These are phyloP conservation scores for Globodera rostochiensis DNA, from an alignment of 1,140 invertebrate species.

Conservation along the genomic window DNA sequence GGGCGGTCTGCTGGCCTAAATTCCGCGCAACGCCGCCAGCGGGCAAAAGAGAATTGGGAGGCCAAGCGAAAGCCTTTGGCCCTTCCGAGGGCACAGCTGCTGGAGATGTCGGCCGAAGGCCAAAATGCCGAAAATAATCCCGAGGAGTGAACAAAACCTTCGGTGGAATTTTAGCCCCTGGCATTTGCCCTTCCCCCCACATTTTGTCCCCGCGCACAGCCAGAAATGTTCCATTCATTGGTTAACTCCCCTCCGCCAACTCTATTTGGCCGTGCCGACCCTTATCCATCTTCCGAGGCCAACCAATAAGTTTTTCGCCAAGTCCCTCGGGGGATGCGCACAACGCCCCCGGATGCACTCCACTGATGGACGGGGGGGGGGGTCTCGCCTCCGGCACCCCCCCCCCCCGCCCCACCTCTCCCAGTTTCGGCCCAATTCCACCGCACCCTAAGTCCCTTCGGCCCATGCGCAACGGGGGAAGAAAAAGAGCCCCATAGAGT, in stretches of 20 bases:
- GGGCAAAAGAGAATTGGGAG: not conserved
- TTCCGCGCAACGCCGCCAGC: not conserved
- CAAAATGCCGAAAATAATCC: not conserved
- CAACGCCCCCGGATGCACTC: not conserved
- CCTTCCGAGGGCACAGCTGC: slow-evolving; percentile 2
- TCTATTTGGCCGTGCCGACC: not conserved
- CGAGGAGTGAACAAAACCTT: not conserved
- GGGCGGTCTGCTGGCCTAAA: not conserved
- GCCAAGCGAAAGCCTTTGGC: slow-evolving; percentile 1
- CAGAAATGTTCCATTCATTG: not conserved
- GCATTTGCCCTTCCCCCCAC: not conserved
- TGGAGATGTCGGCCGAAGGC: not conserved
- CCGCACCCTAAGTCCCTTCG: slow-evolving; percentile 1
- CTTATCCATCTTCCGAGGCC: not conserved
- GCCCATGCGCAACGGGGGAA: not conserved
- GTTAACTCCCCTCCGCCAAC: not conserved
- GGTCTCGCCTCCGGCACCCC: not conserved
- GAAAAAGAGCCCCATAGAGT: not conserved
- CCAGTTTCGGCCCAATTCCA: slow-evolving; percentile 1
- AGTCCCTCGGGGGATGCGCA: slow-evolving; percentile 15
- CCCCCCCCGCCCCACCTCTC: too few relatives aligned
- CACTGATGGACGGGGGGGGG: not conserved
- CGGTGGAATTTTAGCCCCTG: not conserved
- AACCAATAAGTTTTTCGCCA: slow-evolving; percentile 18
- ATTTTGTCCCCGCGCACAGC: not conserved